Conservation (phyloP, 2,113 vertebrate genomes). For the Donacobius atricapilla region DNA sequence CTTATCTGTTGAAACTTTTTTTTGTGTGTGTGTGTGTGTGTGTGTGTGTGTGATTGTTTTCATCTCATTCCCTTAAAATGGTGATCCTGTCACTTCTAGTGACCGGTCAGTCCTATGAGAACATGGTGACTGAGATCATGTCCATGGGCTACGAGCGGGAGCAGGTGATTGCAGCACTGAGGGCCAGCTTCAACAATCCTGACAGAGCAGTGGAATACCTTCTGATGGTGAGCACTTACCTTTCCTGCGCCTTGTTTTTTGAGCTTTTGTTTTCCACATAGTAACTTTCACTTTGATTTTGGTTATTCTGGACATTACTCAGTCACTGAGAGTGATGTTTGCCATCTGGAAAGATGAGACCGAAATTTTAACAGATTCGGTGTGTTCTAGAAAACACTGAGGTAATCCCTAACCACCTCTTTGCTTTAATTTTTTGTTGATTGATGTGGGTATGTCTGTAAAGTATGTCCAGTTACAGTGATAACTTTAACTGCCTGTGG, state of each 20-base stretch:
- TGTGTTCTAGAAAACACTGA: neutral
- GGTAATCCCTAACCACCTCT: neutral
- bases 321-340: neutral
- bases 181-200: slow-evolving; percentile 96
- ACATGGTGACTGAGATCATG: slow-evolving; percentile 98
- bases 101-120: slow-evolving; percentile 93
- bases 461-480: neutral
- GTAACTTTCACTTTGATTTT: neutral
- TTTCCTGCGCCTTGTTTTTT: neutral
- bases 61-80: neutral
- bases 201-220: slow-evolving; percentile 96
- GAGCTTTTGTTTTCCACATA: neutral
- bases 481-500: neutral
- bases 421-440: neutral
- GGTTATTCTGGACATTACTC: neutral
- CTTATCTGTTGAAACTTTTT: neutral
- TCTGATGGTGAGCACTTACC: slow-evolving; percentile 81
- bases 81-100: slow-evolving; percentile 71
- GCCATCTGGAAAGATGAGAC: neutral
- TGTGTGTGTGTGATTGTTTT: neutral
- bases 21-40: neutral
- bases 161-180: slow-evolving; percentile 88
- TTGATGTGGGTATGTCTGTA: neutral
- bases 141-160: slow-evolving; percentile 95
- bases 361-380: neutral